phyloP scores from a whole-genome alignment of 2,113 vertebrate species.

The Dinomys branickii region DNA sequence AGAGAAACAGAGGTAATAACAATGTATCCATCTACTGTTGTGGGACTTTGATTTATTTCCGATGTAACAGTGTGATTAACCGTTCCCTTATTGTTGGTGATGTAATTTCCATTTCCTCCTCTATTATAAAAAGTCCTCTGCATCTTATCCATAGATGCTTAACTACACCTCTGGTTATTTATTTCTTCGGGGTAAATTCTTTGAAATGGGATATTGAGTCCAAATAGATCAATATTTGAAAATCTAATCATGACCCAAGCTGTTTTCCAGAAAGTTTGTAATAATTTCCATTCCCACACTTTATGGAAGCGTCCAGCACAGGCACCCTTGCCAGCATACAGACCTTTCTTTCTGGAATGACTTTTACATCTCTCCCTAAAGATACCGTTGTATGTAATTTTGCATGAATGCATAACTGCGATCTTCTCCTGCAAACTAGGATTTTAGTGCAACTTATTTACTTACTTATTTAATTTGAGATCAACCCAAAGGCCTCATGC shows the following conservation, averaged over 20 bases:
- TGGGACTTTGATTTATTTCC: not conserved
- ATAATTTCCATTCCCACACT: constrained; percentile 48
- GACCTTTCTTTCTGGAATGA: not conserved
- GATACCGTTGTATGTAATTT: not conserved
- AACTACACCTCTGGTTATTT: constrained; percentile 13
- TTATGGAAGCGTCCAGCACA: not conserved
- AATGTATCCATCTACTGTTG: rapidly evolving
- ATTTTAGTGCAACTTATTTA: not conserved
- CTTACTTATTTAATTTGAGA: not conserved
- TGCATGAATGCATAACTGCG: not conserved
- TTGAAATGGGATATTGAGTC: constrained; percentile 57
- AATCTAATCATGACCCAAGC: constrained; percentile 34
- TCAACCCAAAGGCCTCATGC: not conserved
- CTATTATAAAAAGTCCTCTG: not conserved
- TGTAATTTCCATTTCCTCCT: not conserved
- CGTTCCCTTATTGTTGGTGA: not conserved
- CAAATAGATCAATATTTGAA: constrained; percentile 52
- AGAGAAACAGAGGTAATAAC: not conserved
- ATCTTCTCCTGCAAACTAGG: not conserved
- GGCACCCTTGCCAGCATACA: not conserved
- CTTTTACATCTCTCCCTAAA: not conserved
- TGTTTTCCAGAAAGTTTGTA: constrained; percentile 63
- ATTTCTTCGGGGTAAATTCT: constrained; percentile 64
- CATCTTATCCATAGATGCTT: not conserved
- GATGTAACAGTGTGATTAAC: not conserved